Evolutionary conservation across 2,113 vertebrate species (phyloP), one percentile per base, ranked within the genome.

Genomic region (Xenopus borealis): DNA sequence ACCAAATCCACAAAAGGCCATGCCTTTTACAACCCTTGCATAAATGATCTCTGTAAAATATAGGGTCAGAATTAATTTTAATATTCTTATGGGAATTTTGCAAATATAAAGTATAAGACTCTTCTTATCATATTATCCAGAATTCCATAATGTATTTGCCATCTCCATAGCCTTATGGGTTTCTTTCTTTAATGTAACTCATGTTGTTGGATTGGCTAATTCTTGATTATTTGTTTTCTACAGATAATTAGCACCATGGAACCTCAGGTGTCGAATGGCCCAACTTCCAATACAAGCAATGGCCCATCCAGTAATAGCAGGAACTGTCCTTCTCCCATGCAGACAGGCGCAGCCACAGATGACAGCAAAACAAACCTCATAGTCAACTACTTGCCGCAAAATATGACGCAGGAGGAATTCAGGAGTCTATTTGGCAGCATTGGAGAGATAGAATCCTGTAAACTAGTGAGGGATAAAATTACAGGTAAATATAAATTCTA

Each of bases 351-450:
- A 52, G 85, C 95, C 86, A 97, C 95, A 65, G 97, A 99, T 81
- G 97, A 99, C 95, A 99, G 97, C 94, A 99, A 99, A 95, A 99
- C 97, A 86, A 99, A 99, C 94, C 97, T 99, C 92, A 99, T 99
- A 75, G 97, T 99, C 91, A 99, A 99, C 94, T 99, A 99, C 89
- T 92, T 99, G 92, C 97, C 97, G 84, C 97, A 99, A 91, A 99
- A 98, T 84, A 99, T 99, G 97, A 99, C 96, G 86, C 97, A 99
- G 89, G 97, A 99, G 83, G 97, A 99, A 91, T 98, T 99, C 91
- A 95, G 97, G 84, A 98, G 96, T 93, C 96, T 99, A 80, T 99
- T 99, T 5, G 98, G 98, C 75, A 98, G 96, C 94, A 99, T 99
- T 80, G 98, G 98, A 53, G 98, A 99, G 89, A 99, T 99, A 0